Evolutionary conservation across 2,113 vertebrate genomes (phyloP), one percentile per base, ranked within the genome.

Genomic region (western clawed frog (Xenopus tropicalis)): DNA sequence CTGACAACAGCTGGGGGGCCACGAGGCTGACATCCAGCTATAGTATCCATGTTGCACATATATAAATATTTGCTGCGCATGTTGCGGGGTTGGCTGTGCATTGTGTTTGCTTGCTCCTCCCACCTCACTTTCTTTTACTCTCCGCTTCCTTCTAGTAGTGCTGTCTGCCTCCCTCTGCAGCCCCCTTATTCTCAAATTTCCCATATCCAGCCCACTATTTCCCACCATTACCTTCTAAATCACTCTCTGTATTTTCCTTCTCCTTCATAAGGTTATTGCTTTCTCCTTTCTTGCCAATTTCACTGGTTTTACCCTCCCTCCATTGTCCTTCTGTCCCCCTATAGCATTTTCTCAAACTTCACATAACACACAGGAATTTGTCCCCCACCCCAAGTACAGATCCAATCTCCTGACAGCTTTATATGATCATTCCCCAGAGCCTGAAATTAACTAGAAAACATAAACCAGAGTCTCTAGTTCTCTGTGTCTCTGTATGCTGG

Each of bases 371-470:
- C 51, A 77, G 75, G 69, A 61, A 67, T 78, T 46, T 52, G 11
- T 44, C 61, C 64, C 54, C 57, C 64, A 43, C 43, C 69, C 61
- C 29, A 37, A 1, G 54, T 54, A 9, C 64, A 66, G 56, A 72
- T 67, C 43, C 76, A 65, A 67, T 46, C 70, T 78, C 70, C 68
- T 75, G 66, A 69, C 62, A 69, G 58, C 58, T 69, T 75, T 63
- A 75, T 14, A 69, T 69, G 66, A 69, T 75, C 57, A 69, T 68
- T 75, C 66, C 66, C 58, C 66, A 69, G 66, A 69, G 66, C 57
- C 46, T 75, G 52, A 43, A 68, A 74, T 69, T 69, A 75, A 75
- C 24, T 14, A 24, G 68, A 69, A 63, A 69, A 75, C 72, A 75
- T 69, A 75, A 75, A 75, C 65, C 72, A 75, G 72, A 75, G 20